phyloP scores from a whole-genome alignment of 2,888 invertebrate species.

The Neoaliturus tenellus region DNA sequence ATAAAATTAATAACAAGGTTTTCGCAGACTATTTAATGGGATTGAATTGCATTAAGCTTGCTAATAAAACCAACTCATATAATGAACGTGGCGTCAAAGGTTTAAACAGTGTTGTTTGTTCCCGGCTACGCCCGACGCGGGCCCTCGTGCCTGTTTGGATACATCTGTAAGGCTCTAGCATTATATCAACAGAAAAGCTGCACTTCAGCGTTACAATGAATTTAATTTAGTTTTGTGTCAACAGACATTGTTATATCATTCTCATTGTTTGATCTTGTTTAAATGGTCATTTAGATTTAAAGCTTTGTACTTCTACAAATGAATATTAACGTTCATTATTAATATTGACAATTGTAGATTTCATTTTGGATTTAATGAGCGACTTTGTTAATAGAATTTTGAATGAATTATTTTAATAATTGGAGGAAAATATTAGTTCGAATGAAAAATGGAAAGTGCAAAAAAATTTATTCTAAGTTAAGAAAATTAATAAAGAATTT shows the following conservation, averaged over 20 bases:
- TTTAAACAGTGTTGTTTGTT: not conserved
- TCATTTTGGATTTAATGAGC: not conserved
- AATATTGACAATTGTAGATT: not conserved
- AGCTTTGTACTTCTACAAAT: not conserved
- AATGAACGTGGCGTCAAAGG: not conserved
- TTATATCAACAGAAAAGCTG: not conserved
- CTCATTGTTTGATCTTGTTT: not conserved
- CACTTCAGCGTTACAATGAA: not conserved
- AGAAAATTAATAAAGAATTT: too few species aligned
- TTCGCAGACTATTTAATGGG: too few species aligned
- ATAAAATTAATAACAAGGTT: too few species aligned
- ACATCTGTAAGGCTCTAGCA: not conserved
- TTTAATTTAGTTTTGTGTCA: constrained; percentile 1
- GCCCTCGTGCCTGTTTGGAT: too few species aligned
- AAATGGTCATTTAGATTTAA: not conserved
- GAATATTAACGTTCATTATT: not conserved
- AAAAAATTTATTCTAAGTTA: too few species aligned
- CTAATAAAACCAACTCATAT: not conserved
- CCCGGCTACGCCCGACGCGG: too few species aligned
- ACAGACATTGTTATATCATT: not conserved
- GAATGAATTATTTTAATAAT: not conserved
- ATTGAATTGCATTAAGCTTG: not conserved
- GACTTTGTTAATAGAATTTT: not conserved
- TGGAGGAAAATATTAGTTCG: too few species aligned
- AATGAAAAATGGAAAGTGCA: too few species aligned